phyloP scores from a whole-genome alignment of 2,888 invertebrate genomes.

The Pandemis cinnamomeana region DNA sequence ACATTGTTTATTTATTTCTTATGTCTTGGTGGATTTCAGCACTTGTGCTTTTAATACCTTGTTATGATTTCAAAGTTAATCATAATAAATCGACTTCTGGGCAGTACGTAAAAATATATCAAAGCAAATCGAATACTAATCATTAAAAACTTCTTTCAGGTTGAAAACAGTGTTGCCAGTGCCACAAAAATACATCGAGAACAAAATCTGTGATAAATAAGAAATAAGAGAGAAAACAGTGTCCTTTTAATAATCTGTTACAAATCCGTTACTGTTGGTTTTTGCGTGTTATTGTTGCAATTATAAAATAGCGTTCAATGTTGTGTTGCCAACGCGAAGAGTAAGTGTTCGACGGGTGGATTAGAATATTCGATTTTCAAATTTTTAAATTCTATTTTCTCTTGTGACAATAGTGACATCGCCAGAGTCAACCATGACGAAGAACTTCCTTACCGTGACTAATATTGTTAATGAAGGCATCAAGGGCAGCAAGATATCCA shows the following conservation, averaged over 20 bases:
- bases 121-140: constrained; percentile 25
- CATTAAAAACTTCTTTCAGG: constrained; percentile 54
- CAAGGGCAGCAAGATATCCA: constrained; percentile 89
- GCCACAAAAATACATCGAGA: constrained; percentile 61
- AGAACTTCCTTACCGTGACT: constrained; percentile 85
- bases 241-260: constrained; percentile 45
- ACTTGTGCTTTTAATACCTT: too few relatives aligned
- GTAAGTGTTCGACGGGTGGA: constrained; percentile 62
- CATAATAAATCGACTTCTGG: constrained; percentile 44
- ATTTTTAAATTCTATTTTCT: constrained; percentile 48
- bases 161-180: constrained; percentile 51
- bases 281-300: constrained; percentile 75
- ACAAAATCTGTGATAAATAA: constrained; percentile 67
- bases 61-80: neutral
- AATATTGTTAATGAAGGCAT: constrained; percentile 89
- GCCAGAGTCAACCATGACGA: constrained; percentile 81
- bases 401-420: constrained; percentile 71
- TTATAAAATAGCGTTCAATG: constrained; percentile 70
- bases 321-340: constrained; percentile 70
- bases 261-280: constrained; percentile 23
- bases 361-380: constrained; percentile 27
- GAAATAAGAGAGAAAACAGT: constrained; percentile 59
- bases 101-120: constrained; percentile 40
- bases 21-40: too few relatives aligned
- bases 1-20: too few relatives aligned